Evolutionary conservation across 2,797 vertebrate species (phyloP).

Genomic region (Sparus aurata): DNA sequence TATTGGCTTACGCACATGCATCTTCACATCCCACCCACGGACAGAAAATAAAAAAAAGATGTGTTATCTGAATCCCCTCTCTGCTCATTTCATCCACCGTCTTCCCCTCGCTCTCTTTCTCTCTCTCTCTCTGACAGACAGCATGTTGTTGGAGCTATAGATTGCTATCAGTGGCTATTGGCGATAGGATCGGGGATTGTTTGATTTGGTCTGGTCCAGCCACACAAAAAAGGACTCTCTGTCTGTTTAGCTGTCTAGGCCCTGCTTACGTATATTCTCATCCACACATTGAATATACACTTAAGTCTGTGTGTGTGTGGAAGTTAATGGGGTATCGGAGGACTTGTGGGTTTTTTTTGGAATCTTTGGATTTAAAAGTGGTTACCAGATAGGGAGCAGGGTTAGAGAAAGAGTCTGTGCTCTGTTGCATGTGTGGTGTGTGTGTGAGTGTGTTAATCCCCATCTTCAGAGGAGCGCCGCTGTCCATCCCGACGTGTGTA

Average conservation of each 20-base stretch:
- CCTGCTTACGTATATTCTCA: slow-evolving; percentile 76
- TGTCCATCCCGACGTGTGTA: slow-evolving; percentile 81
- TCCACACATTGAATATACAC: slow-evolving; percentile 54
- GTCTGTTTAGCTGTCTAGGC: slow-evolving; percentile 79
- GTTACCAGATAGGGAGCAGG: slow-evolving; percentile 48
- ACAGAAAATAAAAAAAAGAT: slow-evolving; percentile 68
- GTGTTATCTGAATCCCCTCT: slow-evolving; percentile 72
- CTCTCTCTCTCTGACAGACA: slow-evolving; percentile 72
- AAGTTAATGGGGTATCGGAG: slow-evolving; percentile 58
- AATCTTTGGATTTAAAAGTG: slow-evolving; percentile 71
- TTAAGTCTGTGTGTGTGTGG: slow-evolving; percentile 50
- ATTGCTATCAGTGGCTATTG: slow-evolving; percentile 82
- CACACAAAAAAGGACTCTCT: slow-evolving; percentile 76
- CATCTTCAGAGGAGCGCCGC: slow-evolving; percentile 78
- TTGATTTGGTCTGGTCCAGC: slow-evolving; percentile 68
- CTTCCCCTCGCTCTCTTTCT: slow-evolving; percentile 40
- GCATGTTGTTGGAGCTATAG: slow-evolving; percentile 83
- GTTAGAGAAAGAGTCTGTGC: slow-evolving; percentile 41
- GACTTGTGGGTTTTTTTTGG: slow-evolving; percentile 70
- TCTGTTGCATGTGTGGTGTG: slow-evolving; percentile 49
- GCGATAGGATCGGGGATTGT: slow-evolving; percentile 86
- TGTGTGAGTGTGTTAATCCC: slow-evolving; percentile 75
- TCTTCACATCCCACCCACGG: slow-evolving; percentile 58
- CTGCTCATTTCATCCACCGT: slow-evolving; percentile 54
- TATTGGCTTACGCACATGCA: slow-evolving; percentile 62